Conservation (phyloP, 2,113 vertebrate genomes). For the Oenanthe melanoleuca region DNA sequence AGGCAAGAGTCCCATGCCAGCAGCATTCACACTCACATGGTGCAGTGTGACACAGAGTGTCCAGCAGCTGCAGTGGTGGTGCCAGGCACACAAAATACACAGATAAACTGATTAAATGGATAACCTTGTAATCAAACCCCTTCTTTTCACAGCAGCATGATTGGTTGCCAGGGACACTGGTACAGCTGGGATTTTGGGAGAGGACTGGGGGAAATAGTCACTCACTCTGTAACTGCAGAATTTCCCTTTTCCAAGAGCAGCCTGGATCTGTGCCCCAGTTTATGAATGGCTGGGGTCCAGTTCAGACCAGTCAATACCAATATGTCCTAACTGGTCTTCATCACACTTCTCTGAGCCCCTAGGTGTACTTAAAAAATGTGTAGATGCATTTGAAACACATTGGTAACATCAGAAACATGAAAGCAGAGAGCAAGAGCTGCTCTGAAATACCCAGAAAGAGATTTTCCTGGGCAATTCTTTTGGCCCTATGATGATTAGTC, state of each 20-base stretch:
- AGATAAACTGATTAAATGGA: not conserved
- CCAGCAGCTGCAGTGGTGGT: not conserved
- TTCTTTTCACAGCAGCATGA: not conserved
- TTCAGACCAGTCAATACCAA: not conserved
- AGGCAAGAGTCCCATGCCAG: not conserved
- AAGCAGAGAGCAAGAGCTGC: not conserved
- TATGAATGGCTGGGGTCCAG: not conserved
- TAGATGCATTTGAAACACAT: not conserved
- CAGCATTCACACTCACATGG: not conserved
- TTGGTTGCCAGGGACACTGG: not conserved
- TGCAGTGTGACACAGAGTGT: not conserved
- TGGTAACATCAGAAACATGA: not conserved
- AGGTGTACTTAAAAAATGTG: not conserved
- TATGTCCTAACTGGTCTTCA: fast-evolving
- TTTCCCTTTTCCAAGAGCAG: not conserved
- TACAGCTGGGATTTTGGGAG: not conserved
- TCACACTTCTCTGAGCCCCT: not conserved
- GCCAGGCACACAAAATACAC: not conserved
- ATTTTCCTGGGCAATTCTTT: not conserved
- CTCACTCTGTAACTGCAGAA: not conserved
- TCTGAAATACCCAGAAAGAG: not conserved
- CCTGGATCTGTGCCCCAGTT: not conserved
- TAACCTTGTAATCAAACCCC: not conserved
- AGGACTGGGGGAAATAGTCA: not conserved
- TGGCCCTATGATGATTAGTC: not conserved